phyloP scores from a whole-genome alignment of 1,140 invertebrate genomes.

The Acyrthosiphon pisum region DNA sequence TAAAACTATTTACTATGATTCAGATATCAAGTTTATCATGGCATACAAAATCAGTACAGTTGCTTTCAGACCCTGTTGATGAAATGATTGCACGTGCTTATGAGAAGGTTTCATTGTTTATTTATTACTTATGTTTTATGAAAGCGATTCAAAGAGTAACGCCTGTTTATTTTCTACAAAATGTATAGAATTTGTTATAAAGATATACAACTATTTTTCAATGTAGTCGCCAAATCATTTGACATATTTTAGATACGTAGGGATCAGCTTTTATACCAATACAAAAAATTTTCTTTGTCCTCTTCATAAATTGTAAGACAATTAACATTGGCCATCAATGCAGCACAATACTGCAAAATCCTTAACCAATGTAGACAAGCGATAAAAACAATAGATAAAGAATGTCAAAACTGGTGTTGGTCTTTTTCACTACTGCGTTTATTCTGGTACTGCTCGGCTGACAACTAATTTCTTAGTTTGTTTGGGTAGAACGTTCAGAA shows the following conservation, averaged over 20 bases:
- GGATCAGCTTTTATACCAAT: not conserved
- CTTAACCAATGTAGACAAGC: not conserved
- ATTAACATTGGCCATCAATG: not conserved
- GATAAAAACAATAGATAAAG: not conserved
- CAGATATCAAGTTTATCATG: slow-evolving; percentile 46
- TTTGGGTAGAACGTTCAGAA: not conserved
- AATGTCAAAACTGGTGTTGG: not conserved
- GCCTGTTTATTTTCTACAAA: not conserved
- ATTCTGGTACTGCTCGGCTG: not conserved
- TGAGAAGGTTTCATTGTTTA: slow-evolving; percentile 47
- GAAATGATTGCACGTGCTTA: slow-evolving; percentile 47
- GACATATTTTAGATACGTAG: not conserved
- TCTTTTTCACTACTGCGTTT: not conserved
- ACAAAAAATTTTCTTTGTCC: not conserved
- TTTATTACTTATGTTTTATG: not conserved
- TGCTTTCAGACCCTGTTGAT: slow-evolving; percentile 38
- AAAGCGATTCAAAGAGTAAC: not conserved
- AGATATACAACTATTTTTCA: not conserved
- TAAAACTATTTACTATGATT: slow-evolving; percentile 1
- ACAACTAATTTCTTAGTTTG: not conserved
- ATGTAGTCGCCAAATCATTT: not conserved
- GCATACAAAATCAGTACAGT: slow-evolving; percentile 51
- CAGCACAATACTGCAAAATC: not conserved
- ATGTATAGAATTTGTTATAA: not conserved
- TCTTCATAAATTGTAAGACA: too few relatives aligned